Base-by-base conservation (phyloP, 1,140 invertebrate species). In the Brevipalpus yothersi region DNA sequence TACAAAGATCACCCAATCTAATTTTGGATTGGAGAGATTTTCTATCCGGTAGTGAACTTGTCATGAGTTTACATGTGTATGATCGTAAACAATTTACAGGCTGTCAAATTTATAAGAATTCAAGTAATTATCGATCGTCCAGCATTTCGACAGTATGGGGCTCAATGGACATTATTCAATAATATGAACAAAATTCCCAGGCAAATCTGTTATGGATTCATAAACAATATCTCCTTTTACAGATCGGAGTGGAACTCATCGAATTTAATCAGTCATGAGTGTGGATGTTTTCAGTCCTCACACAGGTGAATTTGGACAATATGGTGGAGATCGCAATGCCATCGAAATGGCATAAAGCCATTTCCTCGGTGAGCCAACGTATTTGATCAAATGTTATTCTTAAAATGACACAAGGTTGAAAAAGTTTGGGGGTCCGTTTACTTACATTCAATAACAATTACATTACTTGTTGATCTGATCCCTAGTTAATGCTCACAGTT, bases 41-140 rank as follows among this genome's bases (percentile, higher is more conserved):
- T 39, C 56, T 64, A 58, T 55, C 62, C 41, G 63, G 63, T 12
- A 53, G 61, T 53, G 53, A 54, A 15, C 56, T 66, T 2, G 60
- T 19, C 15, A 59, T 66, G 59, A 63, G 61, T 23, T 45, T 66
- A 8, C 64, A 65, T 61, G 58, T 66, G 11, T 64, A 61, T 41
- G 63, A 64, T 63, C 54, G 58, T 15, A 62, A n/a, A n/a, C n/a
- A n/a, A n/a, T n/a, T n/a, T n/a, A n/a, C n/a, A n/a, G n/a, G n/a
- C n/a, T n/a, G n/a, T n/a, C n/a, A n/a, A n/a, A n/a, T n/a, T n/a
- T n/a, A n/a, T n/a, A n/a, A n/a, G n/a, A n/a, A n/a, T n/a, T n/a
- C n/a, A n/a, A n/a, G n/a, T n/a, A n/a, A n/a, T n/a, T n/a, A 41
- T 55, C 12, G 42, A 19, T 17, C 41, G 13, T 17, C 9, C 17